Base-by-base conservation (phyloP, 1,140 invertebrate genomes). In the Drosophila bifasciata region DNA sequence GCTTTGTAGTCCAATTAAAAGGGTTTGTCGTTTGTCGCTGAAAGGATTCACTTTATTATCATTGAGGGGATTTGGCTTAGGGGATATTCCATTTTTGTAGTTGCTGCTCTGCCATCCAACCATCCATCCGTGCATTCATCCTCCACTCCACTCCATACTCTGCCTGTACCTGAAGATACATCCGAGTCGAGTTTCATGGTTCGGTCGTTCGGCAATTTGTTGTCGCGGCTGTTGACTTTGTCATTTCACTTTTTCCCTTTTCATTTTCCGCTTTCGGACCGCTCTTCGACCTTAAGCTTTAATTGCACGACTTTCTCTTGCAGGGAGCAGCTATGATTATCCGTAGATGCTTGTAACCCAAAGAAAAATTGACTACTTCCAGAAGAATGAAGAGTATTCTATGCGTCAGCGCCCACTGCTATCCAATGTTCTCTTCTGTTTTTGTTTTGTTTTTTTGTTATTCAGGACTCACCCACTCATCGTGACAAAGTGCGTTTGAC, bases 201-300 rank as follows among this genome's bases (percentile, higher is more conserved):
- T 53, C 51, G 79, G 44, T 85, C 48, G 66, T 43, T 63, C 56
- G 58, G 80, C 79, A 84, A 85, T 84, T 84, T 76, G 79, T 80
- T 80, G 81, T 78, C 79, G 79, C 79, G 76, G 74, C 68, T 69
- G 79, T 81, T 83, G 76, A 79, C 79, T 85, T 79, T 85, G 62
- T 41, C 52, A 56, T 68, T 67, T 72, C 58, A 46, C 45, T 52
- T 76, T 62, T 68, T 62, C 21, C 60, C 40, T 43, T 53, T 45
- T 51, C 32, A 55, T 45, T 52, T 36, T 53, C 44, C 25, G 15
- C 28, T 23, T 51, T 40, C 6, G 25, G 28, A 28, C 7, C 25
- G 36, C 39, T 25, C 71, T 61, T 48, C 50, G 39, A 58, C 41
- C 52, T 43, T 53, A 63, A 49, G 68, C 69, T 59, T 73, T 73